Evolutionary conservation across 2,888 invertebrate species (phyloP).

Genomic region (Pollenia amentaria): DNA sequence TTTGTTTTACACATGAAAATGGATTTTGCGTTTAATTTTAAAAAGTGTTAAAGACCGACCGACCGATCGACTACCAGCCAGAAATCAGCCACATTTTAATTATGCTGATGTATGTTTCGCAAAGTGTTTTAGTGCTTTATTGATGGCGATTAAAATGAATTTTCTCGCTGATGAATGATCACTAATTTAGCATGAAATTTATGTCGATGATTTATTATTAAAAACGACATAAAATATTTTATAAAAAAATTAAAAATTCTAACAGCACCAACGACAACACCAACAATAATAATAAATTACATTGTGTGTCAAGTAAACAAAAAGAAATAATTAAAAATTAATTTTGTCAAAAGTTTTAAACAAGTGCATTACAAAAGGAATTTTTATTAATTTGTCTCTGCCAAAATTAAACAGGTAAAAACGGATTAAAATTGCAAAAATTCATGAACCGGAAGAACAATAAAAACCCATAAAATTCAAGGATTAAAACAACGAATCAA

Average conservation of each 20-base stretch:
- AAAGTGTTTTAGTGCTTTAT: conserved; percentile 79
- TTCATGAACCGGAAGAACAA: conserved; percentile 72
- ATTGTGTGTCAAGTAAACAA: conserved; percentile 37
- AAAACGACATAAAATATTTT: conserved; percentile 21
- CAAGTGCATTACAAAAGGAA: conserved; percentile 50
- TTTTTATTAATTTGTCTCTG: background rate
- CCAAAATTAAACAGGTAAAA: conserved; percentile 26
- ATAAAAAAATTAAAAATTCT: conserved; percentile 6
- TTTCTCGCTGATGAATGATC: conserved; percentile 77
- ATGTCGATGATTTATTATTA: conserved; percentile 59
- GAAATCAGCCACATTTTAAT: conserved; percentile 27
- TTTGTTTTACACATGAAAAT: background rate
- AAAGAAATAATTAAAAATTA: conserved; percentile 5
- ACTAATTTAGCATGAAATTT: conserved; percentile 79
- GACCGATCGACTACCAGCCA: conserved; percentile 16
- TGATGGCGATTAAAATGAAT: conserved; percentile 79
- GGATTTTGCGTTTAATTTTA: conserved; percentile 26
- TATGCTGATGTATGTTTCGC: conserved; percentile 78
- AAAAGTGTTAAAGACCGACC: conserved; percentile 8
- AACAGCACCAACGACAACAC: conserved; percentile 21
- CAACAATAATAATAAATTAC: conserved; percentile 18
- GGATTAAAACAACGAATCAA: conserved; percentile 48
- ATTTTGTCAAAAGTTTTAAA: conserved; percentile 1
- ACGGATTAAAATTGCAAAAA: conserved; percentile 20
- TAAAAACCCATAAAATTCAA: conserved; percentile 70